phyloP scores from a whole-genome alignment of 2,113 vertebrate species.

The Heterotilapia buettikoferi region DNA sequence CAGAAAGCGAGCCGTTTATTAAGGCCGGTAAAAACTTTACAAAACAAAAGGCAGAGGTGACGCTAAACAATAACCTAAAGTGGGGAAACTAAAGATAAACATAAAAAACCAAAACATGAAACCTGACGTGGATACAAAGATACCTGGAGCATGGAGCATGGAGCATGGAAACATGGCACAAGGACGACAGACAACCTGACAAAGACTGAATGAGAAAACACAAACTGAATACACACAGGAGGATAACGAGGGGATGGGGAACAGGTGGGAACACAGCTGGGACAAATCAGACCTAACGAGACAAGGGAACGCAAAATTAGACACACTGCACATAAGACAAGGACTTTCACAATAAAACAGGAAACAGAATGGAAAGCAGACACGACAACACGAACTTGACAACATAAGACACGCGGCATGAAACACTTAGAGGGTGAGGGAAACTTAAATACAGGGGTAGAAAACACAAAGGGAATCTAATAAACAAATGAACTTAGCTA shows the following conservation, averaged over 20 bases:
- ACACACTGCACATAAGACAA: neutral
- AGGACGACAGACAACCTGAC: neutral
- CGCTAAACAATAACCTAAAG: neutral
- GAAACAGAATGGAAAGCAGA: neutral
- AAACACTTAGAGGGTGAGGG: neutral
- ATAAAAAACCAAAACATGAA: neutral
- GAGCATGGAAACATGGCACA: neutral
- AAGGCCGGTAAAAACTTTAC: neutral
- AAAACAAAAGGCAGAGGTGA: neutral
- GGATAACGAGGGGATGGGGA: rapidly evolving
- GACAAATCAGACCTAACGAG: neutral
- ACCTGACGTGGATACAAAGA: neutral
- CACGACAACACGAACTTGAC: rapidly evolving
- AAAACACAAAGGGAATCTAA: neutral
- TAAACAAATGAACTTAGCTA: neutral
- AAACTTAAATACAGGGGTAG: neutral
- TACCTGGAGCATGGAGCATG: rapidly evolving
- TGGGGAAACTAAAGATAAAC: neutral
- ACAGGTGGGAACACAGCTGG: neutral
- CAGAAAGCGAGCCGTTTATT: neutral
- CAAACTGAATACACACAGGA: neutral
- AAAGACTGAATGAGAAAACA: rapidly evolving
- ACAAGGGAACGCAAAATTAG: neutral
- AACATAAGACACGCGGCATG: neutral
- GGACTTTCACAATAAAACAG: neutral